Base-by-base conservation (phyloP, 2,888 invertebrate genomes). In the Habroteleia sp. region DNA sequence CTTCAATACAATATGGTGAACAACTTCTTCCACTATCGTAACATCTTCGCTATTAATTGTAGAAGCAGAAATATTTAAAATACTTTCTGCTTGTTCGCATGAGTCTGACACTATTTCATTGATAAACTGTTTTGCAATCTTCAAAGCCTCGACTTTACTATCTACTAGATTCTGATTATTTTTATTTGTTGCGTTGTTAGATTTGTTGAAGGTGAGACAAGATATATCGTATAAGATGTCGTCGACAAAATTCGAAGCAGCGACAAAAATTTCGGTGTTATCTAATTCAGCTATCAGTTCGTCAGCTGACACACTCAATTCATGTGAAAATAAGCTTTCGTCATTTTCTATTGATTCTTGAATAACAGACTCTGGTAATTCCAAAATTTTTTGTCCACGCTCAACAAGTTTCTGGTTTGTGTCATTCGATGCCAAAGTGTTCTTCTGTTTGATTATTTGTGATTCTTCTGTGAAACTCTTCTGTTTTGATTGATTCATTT, bases 241-340 rank as follows among this genome's bases (percentile, higher is more conserved):
- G n/a, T 82, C 80, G 0, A 86, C 79, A 1, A 84, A 75, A 56
- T 81, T 81, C 1, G 75, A 74, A 4, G 82, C 82, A 1, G 48
- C 44, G 0, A 78, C 42, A 6, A 54, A 72, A 2, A 78, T 50
- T 68, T 84, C 83, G 0, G 79, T 77, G n/a, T 79, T 76, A 3
- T 81, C 76, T 1, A 88, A 68, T 20, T 86, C 83, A 0, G 80
- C 83, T 10, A 88, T 79, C 3, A 88, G 82, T 65, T 87, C 82
- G 71, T 88, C 82, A 0, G 82, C 86, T 0, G 84, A 83, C 0
- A 75, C 75, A 20, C 83, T 84, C 8, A 88, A 84, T 4, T 81
- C 82, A 3, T 84, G 79, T 1, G 73, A 80, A 44, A 88, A 88
- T 0, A 74, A 77, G 5, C 82, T 81, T 0, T 81, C 84, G 4